Evolutionary conservation across 2,113 vertebrate genomes (phyloP), one percentile per base, ranked within the genome.

Genomic region (Crotalus helleri): DNA sequence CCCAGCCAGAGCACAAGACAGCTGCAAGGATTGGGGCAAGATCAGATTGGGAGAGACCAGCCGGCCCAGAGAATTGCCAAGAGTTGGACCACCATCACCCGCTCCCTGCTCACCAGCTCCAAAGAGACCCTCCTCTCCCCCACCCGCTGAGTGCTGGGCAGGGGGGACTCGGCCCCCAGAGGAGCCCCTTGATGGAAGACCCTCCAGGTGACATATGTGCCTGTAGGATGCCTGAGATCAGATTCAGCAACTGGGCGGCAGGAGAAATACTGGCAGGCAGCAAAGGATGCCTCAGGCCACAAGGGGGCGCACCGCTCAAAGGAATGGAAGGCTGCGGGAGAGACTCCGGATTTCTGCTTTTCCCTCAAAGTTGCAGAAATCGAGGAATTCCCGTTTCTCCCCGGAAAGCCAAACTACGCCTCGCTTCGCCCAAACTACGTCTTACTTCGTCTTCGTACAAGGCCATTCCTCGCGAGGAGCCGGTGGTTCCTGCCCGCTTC

Each of bases 361-460:
- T 19, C 13, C 55, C 1, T 15, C 13, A 0, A 57, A 57, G 49
- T 51, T 51, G 49, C 49, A 51, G 9, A 57, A 57, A 57, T 57
- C 15, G 17, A 57, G 15, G 5, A 57, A 57, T 29, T n/a, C 64
- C 13, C 64, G 23, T 69, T 8, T 69, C 64, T 69, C 64, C 39
- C 6, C 10, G 19, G 21, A 24, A 46, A 11, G 46, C 23, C 21
- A 4, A 19, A 24, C 44, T 24, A 15, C 46, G 44, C 49, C 49
- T 51, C 49, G 1, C 49, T 51, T 51, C 49, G 49, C 1, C 61
- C 61, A 4, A 64, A 64, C 26, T 12, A n/a, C 26, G 21, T 3
- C 64, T 98, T 97, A 98, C 99, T 98, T 99, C 99, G 90, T 99
- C 99, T 93, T 99, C 99, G 0, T 99, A 99, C 15, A 99, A 98